These are phyloP conservation scores for Aphyosemion australe DNA, from an alignment of 2,113 vertebrate genomes.

Conservation along the genomic window DNA sequence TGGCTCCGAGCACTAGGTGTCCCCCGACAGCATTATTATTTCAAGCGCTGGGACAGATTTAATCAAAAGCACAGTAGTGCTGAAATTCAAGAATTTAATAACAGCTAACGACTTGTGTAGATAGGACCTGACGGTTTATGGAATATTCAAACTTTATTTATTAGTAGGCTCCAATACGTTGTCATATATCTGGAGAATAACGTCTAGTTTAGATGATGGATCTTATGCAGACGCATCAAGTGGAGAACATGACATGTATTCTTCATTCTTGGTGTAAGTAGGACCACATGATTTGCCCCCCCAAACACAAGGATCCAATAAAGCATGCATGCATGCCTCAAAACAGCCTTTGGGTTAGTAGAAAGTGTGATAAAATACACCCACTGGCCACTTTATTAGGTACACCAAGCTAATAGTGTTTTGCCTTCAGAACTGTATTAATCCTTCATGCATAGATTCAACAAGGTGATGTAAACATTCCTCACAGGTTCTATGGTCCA, in stretches of 20 bases:
- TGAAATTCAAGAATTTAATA: constrained; percentile 32
- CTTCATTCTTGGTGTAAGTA: neutral
- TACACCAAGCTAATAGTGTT: too few species aligned
- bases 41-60: constrained; percentile 2
- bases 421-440: too few species aligned
- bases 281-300: neutral
- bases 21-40: constrained; percentile 1
- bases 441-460: too few species aligned
- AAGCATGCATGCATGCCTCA: too few species aligned
- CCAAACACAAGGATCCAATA: too few species aligned
- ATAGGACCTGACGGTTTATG: constrained; percentile 3
- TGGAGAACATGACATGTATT: neutral
- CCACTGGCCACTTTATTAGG: too few species aligned
- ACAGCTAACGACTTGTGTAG: neutral
- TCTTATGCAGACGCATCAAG: neutral
- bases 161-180: neutral
- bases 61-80: constrained; percentile 13
- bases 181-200: neutral
- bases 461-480: too few species aligned
- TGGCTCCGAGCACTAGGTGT: constrained; percentile 24
- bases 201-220: neutral
- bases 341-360: too few species aligned
- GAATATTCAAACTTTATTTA: constrained; percentile 3
- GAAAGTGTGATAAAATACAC: too few species aligned
- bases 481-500: too few species aligned